Evolutionary conservation across 2,797 vertebrate species (phyloP).

Genomic region (Siniperca scherzeri): DNA sequence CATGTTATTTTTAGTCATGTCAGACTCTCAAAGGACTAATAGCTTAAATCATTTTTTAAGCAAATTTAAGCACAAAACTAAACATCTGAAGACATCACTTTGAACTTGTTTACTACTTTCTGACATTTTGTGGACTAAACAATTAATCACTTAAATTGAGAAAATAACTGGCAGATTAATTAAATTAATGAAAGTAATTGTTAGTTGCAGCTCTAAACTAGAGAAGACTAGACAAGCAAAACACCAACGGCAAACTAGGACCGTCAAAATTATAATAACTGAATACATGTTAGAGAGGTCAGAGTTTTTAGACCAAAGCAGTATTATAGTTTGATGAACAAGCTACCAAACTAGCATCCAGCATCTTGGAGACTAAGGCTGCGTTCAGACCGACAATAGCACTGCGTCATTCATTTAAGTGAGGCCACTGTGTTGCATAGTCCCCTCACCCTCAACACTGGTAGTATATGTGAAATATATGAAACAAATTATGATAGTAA

Average conservation of each 20-base stretch:
- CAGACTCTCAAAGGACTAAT: constrained; percentile 13
- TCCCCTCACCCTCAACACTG: background rate
- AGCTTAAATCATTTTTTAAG: background rate
- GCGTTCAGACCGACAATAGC: background rate
- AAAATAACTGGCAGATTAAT: background rate
- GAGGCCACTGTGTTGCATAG: no score
- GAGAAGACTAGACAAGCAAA: background rate
- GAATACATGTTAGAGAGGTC: background rate
- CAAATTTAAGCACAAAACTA: background rate
- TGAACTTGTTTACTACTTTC: background rate
- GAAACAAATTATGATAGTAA: no score
- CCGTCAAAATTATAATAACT: background rate
- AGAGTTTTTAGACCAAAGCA: background rate
- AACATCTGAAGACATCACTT: background rate
- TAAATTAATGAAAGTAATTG: background rate
- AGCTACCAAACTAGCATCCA: background rate
- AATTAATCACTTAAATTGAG: background rate
- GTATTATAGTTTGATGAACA: background rate
- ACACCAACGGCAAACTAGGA: background rate
- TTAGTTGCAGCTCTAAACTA: background rate
- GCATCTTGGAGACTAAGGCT: background rate
- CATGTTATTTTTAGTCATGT: constrained; percentile 13
- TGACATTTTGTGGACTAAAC: background rate
- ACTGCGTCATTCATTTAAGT: background rate
- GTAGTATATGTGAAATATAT: background rate